Percentiles rank a stretch among this genome's conserved stretches.
phyloP scores from a whole-genome alignment of 2,113 vertebrate species.

The Pongo pygmaeus region DNA sequence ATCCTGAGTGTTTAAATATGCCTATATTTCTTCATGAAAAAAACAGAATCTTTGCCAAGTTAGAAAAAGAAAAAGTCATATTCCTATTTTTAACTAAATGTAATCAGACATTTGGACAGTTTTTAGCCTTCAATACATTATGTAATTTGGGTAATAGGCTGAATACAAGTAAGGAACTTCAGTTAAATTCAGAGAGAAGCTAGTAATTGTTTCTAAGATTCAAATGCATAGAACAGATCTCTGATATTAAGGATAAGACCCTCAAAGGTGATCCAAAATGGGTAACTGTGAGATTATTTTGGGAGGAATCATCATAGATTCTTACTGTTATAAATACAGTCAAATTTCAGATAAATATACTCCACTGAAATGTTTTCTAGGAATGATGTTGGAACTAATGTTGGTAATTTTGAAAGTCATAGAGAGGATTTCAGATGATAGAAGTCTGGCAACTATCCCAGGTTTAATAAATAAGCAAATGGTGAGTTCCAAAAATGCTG shows the following conservation, averaged over 20 bases:
- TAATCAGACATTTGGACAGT: not conserved
- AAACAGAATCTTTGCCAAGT: not conserved
- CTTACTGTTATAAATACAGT: not conserved
- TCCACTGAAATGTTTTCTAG: conserved; percentile 4
- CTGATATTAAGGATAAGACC: not conserved
- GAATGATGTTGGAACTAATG: not conserved
- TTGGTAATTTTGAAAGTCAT: not conserved
- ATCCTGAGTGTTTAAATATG: not conserved
- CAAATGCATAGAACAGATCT: not conserved
- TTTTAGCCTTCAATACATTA: not conserved
- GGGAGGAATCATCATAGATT: not conserved
- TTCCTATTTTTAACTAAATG: not conserved
- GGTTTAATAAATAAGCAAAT: conserved; percentile 5
- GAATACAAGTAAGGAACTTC: not conserved
- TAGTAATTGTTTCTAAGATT: not conserved
- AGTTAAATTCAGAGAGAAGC: not conserved
- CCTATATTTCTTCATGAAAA: not conserved
- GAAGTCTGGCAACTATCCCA: not conserved
- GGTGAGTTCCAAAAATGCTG: not conserved
- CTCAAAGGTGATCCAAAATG: not conserved
- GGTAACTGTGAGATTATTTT: not conserved
- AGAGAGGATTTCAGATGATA: not conserved
- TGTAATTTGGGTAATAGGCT: not conserved
- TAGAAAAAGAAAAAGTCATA: not conserved
- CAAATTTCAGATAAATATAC: not conserved